These are phyloP conservation scores for Proteles cristata DNA, from an alignment of 2,113 vertebrate genomes.

Conservation along the genomic window DNA sequence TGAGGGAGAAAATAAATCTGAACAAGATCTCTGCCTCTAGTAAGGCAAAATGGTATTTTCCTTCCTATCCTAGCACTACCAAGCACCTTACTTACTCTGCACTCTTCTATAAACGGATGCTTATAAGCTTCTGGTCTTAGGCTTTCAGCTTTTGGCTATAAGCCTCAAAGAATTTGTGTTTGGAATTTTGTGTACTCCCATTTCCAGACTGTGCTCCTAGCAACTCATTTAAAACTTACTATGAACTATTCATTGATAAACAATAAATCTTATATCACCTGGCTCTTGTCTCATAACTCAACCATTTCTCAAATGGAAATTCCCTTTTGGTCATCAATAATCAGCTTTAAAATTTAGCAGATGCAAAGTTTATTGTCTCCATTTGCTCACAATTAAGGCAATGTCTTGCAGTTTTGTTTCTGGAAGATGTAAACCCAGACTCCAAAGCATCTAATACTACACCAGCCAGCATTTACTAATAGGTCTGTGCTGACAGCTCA, in stretches of 20 bases:
- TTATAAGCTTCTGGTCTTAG: background rate
- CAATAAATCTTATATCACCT: background rate
- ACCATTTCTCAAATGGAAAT: background rate
- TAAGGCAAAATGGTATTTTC: background rate
- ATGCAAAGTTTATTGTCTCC: background rate
- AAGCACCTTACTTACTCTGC: background rate
- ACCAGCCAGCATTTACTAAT: background rate
- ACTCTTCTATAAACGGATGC: background rate
- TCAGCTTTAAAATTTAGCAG: background rate
- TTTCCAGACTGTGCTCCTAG: background rate
- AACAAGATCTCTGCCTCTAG: background rate
- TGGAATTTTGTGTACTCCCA: background rate
- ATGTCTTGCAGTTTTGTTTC: background rate
- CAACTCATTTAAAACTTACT: conserved; percentile 9
- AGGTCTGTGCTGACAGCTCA: background rate
- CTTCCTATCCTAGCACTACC: fast-evolving
- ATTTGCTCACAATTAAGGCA: background rate
- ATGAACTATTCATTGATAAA: background rate
- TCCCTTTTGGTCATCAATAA: background rate
- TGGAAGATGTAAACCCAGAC: background rate
- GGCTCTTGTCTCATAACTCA: conserved; percentile 11
- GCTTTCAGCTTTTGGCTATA: background rate
- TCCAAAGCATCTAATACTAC: background rate
- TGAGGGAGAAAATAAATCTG: background rate
- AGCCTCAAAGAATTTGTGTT: background rate